These are phyloP conservation scores for Coelopa pilipes DNA, from an alignment of 2,888 invertebrate species.

Conservation along the genomic window DNA sequence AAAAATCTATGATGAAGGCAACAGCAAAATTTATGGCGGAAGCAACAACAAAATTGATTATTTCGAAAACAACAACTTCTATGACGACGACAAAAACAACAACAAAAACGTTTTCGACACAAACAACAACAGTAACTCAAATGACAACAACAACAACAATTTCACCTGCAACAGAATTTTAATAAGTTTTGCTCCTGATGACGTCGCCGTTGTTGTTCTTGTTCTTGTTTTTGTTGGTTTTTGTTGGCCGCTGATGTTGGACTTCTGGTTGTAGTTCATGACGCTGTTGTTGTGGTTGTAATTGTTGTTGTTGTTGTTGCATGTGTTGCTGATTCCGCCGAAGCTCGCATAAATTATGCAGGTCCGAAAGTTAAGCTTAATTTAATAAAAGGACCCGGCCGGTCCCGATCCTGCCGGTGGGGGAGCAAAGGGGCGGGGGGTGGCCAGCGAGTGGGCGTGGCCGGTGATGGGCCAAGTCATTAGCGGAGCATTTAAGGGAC, in stretches of 20 bases:
- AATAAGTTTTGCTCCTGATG: background rate
- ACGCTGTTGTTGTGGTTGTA: background rate
- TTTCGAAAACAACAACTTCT: no score
- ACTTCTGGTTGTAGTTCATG: background rate
- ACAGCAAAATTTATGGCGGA: no score
- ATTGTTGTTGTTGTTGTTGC: background rate
- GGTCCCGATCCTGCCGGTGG: no score
- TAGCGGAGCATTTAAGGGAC: conserved; percentile 16
- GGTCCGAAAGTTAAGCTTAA: conserved; percentile 27
- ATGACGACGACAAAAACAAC: no score
- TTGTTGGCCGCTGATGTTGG: background rate
- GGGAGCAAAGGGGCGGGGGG: no score
- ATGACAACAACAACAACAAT: background rate
- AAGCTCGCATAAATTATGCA: conserved; percentile 28
- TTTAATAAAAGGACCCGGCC: conserved; percentile 7
- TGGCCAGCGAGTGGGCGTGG: no score
- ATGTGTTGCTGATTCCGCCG: background rate
- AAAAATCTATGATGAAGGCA: no score
- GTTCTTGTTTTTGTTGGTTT: no score
- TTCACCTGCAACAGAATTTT: conserved; percentile 20
- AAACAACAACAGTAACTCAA: no score
- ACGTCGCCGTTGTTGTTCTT: background rate
- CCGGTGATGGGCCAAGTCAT: conserved; percentile 10
- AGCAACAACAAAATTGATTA: no score
- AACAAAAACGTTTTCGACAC: background rate